Evolutionary conservation across 2,797 vertebrate genomes (phyloP), one percentile per base, ranked within the genome.

Genomic region (Choloepus didactylus): DNA sequence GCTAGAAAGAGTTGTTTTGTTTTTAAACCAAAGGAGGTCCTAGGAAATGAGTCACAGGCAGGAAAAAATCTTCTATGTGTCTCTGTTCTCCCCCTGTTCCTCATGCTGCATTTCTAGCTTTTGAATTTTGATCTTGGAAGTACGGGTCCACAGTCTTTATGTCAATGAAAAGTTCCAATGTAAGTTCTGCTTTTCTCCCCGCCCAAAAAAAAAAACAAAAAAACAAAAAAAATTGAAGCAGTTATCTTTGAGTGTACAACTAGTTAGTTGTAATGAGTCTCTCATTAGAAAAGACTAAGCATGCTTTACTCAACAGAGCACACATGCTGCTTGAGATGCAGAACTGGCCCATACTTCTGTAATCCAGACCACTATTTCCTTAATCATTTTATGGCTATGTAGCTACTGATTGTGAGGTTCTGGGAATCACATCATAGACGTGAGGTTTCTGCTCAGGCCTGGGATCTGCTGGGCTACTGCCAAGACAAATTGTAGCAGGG

Each of bases 21-120:
- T 92, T 95, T 91, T 85, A 72, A 94, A 87, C 19, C 69, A 0
- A 77, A 56, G 59, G 19, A 80, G 9, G 70, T 1, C 49, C 79
- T 96, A 72, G 35, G 69, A 75, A 95, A 59, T 84, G 51, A 91
- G 10, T 67, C 49, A 9, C 44, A 77, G 35, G 46, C 70, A 95
- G 31, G 87, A 88, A 80, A 70, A 54, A 6, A 60, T 75, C 8
- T 49, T 91, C 31, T 38, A 6, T 41, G 3, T 72, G 51, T 83
- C 27, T 23, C 15, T 91, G 3, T 89, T 70, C 14, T 77, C 15
- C 51, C 9, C 38, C 46, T 80, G 0, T 91, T 89, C 14, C 62
- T 95, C 35, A 89, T 83, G 27, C 91, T 85, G 31, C 88, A 25
- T 81, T 96, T 86, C 75, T 83, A 44, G n/a, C 77, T 95, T 95